Evolutionary conservation across 2,888 invertebrate species (phyloP).

Genomic region (Strigamia maritima): DNA sequence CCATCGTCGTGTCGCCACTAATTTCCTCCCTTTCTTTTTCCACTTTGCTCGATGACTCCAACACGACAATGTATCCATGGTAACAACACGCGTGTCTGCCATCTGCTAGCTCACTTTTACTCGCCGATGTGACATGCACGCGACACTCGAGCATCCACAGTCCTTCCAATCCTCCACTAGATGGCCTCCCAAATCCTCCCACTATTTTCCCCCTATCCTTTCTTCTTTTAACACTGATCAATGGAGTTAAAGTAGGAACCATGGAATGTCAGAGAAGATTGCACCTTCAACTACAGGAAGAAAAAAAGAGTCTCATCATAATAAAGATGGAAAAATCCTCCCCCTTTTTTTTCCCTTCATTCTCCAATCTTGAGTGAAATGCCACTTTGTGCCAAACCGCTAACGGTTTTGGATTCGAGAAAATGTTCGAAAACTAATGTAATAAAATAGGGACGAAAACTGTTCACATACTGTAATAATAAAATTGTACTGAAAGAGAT

Average conservation of each 20-base stretch:
- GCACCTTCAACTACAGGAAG: background rate
- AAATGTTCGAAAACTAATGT: background rate
- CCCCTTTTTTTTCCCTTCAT: background rate
- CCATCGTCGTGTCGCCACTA: background rate
- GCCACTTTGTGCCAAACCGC: background rate
- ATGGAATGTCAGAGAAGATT: background rate
- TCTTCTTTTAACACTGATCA: background rate
- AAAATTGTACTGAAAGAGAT: background rate
- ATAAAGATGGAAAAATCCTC: slow-evolving; percentile 16
- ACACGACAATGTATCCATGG: background rate
- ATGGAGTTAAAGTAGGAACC: background rate
- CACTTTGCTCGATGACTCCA: background rate
- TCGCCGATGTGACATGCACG: background rate
- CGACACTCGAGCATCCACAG: background rate
- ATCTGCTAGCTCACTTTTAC: background rate
- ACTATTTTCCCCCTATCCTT: background rate
- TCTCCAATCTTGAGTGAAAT: background rate
- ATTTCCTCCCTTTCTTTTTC: background rate
- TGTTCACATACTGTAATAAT: background rate
- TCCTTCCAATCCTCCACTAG: background rate
- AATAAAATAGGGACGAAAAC: background rate
- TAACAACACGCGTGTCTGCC: background rate
- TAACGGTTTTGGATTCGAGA: background rate
- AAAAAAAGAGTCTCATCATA: background rate
- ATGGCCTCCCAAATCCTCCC: background rate